Evolutionary conservation across 1,140 invertebrate genomes (phyloP).

Genomic region (Heliconius melpomene): DNA sequence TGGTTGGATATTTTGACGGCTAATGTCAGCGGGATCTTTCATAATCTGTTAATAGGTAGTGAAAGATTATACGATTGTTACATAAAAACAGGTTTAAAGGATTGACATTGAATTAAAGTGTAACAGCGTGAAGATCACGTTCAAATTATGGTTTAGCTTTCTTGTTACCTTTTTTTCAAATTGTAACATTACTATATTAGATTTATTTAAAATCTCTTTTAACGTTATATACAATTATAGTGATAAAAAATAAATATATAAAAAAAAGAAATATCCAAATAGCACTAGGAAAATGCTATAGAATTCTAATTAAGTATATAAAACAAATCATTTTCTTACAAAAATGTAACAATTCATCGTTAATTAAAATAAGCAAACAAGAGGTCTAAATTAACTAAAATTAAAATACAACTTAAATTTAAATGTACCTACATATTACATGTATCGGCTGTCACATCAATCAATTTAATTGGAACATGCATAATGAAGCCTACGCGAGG

Average conservation of each 20-base stretch:
- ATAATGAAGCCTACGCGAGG: constrained; percentile 19
- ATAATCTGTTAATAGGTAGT: constrained; percentile 25
- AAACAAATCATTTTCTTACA: not conserved
- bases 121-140: not conserved
- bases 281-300: too few relatives aligned
- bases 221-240: too few relatives aligned
- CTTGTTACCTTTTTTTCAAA: not conserved
- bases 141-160: not conserved
- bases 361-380: not conserved
- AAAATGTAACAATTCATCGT: not conserved
- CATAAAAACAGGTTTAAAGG: constrained; percentile 13
- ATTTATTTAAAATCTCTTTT: not conserved
- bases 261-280: too few relatives aligned
- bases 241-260: too few relatives aligned
- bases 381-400: constrained; percentile 2
- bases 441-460: constrained; percentile 7
- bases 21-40: constrained; percentile 24
- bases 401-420: not conserved
- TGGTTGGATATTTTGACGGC: constrained; percentile 20
- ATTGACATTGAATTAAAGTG: not conserved
- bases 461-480: constrained; percentile 3
- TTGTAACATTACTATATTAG: not conserved
- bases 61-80: constrained; percentile 22
- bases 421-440: not conserved
- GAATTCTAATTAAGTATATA: too few relatives aligned